phyloP scores from a whole-genome alignment of 2,888 invertebrate species.

The Dolomedes plantarius region DNA sequence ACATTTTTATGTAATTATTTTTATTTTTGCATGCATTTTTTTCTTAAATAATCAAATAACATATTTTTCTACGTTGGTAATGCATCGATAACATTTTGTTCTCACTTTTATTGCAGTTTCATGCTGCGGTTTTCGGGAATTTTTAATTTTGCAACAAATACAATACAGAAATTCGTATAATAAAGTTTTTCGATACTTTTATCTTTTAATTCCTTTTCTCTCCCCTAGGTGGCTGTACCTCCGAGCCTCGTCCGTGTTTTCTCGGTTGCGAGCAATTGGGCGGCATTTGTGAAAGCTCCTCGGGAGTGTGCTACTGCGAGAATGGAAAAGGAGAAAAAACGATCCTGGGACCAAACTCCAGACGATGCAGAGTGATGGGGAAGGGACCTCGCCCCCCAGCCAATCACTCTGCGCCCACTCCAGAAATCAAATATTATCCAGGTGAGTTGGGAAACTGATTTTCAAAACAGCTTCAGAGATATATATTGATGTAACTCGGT shows the following conservation, averaged over 20 bases:
- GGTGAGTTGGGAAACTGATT: conserved; percentile 37
- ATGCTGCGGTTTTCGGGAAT: too few species aligned
- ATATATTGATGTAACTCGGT: too few species aligned
- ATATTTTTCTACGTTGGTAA: too few species aligned
- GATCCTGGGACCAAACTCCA: not conserved
- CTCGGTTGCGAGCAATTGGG: conserved; percentile 35
- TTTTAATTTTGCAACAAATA: too few species aligned
- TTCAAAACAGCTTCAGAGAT: too few species aligned
- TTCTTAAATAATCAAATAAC: too few species aligned
- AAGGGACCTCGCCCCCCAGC: conserved; percentile 53
- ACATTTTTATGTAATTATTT: too few species aligned
- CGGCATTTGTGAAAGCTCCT: conserved; percentile 22
- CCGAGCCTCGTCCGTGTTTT: conserved; percentile 43
- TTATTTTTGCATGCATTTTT: too few species aligned
- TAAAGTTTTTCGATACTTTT: too few species aligned
- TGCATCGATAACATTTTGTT: too few species aligned
- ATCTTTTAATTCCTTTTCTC: not conserved
- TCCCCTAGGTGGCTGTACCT: conserved; percentile 44
- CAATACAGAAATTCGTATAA: too few species aligned
- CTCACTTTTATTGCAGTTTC: too few species aligned
- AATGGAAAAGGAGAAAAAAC: not conserved
- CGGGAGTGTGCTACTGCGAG: conserved; percentile 39
- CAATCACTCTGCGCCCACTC: conserved; percentile 44
- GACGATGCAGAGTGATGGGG: not conserved
- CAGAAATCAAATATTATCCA: conserved; percentile 61